Evolutionary conservation across 2,888 invertebrate genomes (phyloP).

Genomic region (Serrognathus titanus): DNA sequence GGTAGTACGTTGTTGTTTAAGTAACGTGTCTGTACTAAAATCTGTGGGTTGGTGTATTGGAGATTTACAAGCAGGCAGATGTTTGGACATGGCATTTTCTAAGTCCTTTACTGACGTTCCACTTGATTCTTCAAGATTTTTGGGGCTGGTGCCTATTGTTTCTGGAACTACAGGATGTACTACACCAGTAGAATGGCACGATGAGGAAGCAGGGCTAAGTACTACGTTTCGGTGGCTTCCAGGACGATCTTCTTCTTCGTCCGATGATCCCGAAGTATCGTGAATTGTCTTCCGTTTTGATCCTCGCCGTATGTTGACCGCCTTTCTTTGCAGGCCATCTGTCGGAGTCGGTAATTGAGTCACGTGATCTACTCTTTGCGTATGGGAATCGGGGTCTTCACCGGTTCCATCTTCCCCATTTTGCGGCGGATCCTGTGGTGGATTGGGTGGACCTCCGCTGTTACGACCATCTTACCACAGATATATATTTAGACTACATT

Average conservation of each 20-base stretch:
- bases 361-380: constrained; percentile 52
- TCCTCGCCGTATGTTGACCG: constrained; percentile 48
- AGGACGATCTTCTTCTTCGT: constrained; percentile 50
- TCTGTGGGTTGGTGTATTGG: constrained; percentile 75
- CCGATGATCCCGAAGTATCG: constrained; percentile 51
- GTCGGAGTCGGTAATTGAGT: constrained; percentile 50
- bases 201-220: constrained; percentile 61
- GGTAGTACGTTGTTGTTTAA: constrained; percentile 78
- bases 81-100: constrained; percentile 96
- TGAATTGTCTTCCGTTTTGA: constrained; percentile 61
- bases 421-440: constrained; percentile 49
- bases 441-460: constrained; percentile 55
- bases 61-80: constrained; percentile 66
- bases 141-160: constrained; percentile 47
- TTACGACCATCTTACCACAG: constrained; percentile 55
- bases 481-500: constrained; percentile 35
- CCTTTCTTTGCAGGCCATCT: constrained; percentile 39
- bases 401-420: constrained; percentile 42
- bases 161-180: constrained; percentile 51
- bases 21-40: constrained; percentile 79
- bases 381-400: constrained; percentile 52
- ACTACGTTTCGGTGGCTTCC: constrained; percentile 46
- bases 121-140: constrained; percentile 48
- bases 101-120: constrained; percentile 80
- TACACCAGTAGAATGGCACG: constrained; percentile 60